Conservation (phyloP, 2,888 invertebrate species). For the Scaptomyza caliginosa region DNA sequence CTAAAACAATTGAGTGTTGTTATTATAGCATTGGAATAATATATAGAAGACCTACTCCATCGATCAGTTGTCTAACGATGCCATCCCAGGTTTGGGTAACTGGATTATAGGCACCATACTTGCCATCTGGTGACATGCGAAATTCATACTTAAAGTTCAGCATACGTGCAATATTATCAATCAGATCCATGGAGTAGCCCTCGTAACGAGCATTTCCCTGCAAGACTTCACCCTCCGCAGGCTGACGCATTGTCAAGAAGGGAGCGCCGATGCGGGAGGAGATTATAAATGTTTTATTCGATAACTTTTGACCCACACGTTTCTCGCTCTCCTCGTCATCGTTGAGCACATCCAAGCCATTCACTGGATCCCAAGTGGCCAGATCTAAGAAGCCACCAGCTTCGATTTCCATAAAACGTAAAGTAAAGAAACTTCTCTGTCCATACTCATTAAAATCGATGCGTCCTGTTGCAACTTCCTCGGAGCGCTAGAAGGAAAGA, state of each 20-base stretch:
- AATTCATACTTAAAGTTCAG: slow-evolving; percentile 89
- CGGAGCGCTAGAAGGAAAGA: slow-evolving; percentile 70
- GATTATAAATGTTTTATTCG: slow-evolving; percentile 89
- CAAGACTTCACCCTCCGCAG: slow-evolving; percentile 86
- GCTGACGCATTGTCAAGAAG: slow-evolving; percentile 86
- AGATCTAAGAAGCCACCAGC: slow-evolving; percentile 86
- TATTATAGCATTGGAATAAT: neutral
- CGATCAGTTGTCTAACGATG: slow-evolving; percentile 89
- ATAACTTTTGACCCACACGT: slow-evolving; percentile 82
- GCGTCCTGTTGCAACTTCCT: slow-evolving; percentile 81
- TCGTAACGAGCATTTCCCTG: slow-evolving; percentile 92
- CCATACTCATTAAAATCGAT: slow-evolving; percentile 86
- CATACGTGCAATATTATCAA: slow-evolving; percentile 90
- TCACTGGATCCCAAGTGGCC: slow-evolving; percentile 83
- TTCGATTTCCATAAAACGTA: slow-evolving; percentile 89
- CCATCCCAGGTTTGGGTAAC: slow-evolving; percentile 92
- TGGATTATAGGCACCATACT: slow-evolving; percentile 88
- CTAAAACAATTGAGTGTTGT: slow-evolving; percentile 85
- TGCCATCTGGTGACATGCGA: slow-evolving; percentile 88
- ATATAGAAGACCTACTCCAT: slow-evolving; percentile 85
- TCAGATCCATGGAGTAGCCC: slow-evolving; percentile 96
- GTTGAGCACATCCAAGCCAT: slow-evolving; percentile 85
- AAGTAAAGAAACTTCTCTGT: slow-evolving; percentile 87
- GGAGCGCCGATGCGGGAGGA: slow-evolving; percentile 90
- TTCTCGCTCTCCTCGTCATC: slow-evolving; percentile 86